phyloP scores from a whole-genome alignment of 2,888 invertebrate genomes.

The Dichetophora obliterata region DNA sequence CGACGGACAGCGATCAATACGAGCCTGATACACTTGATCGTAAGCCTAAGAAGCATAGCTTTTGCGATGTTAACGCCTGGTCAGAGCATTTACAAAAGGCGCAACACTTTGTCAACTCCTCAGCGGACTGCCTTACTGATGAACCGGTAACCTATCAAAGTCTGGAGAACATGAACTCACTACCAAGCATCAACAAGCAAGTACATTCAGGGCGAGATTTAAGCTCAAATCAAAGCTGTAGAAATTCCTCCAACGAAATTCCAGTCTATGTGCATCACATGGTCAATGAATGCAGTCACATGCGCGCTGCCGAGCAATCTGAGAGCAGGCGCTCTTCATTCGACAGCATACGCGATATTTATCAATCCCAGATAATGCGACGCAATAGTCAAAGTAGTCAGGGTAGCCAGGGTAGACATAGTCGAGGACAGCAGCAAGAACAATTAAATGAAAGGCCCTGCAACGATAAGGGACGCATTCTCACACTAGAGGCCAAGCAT shows the following conservation, averaged over 20 bases:
- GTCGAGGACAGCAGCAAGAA: slow-evolving; percentile 39
- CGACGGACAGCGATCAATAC: slow-evolving; percentile 78
- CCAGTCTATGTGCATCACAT: neutral
- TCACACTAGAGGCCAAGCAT: slow-evolving; percentile 81
- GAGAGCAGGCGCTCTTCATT: slow-evolving; percentile 61
- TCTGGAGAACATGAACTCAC: slow-evolving; percentile 54
- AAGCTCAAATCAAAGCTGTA: slow-evolving; percentile 34
- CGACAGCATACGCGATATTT: slow-evolving; percentile 81
- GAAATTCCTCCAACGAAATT: neutral
- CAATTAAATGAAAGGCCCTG: slow-evolving; percentile 44
- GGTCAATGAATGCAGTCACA: neutral
- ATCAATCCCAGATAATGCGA: slow-evolving; percentile 75
- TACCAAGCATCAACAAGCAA: slow-evolving; percentile 39
- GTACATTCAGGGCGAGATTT: slow-evolving; percentile 10
- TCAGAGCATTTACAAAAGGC: slow-evolving; percentile 71
- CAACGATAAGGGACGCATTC: slow-evolving; percentile 74
- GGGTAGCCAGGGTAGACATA: slow-evolving; percentile 10
- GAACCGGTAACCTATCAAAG: slow-evolving; percentile 51
- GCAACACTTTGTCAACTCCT: slow-evolving; percentile 36
- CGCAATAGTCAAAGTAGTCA: slow-evolving; percentile 61
- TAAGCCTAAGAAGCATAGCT: slow-evolving; percentile 76
- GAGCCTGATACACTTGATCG: slow-evolving; percentile 89
- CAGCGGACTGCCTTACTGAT: neutral
- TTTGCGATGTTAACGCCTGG: slow-evolving; percentile 71
- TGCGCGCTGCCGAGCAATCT: neutral